Evolutionary conservation across 1,140 invertebrate genomes (phyloP).

Genomic region (Monochamus saltuarius): DNA sequence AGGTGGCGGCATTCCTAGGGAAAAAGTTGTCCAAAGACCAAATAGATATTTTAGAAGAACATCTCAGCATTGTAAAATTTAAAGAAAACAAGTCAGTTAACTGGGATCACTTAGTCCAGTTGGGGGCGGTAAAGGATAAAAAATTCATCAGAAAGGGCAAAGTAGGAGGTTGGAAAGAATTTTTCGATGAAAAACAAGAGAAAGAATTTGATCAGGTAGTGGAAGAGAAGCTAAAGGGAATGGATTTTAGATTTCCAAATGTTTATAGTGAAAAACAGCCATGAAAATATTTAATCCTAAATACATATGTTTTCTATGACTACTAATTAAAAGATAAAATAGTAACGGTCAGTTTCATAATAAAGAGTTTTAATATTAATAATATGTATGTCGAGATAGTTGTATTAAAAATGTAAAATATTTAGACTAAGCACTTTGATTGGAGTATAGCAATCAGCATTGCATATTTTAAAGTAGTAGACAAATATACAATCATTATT

Average conservation of each 20-base stretch:
- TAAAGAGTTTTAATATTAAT: too few species aligned
- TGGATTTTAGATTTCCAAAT: conserved; percentile 60
- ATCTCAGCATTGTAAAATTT: conserved; percentile 73
- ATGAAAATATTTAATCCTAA: too few species aligned
- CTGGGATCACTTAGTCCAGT: conserved; percentile 61
- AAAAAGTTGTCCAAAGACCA: conserved; percentile 57
- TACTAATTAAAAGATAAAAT: too few species aligned
- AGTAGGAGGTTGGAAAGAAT: conserved; percentile 64
- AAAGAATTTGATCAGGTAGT: conserved; percentile 65
- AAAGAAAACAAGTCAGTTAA: conserved; percentile 71
- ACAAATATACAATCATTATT: too few species aligned
- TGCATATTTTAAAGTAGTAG: too few species aligned
- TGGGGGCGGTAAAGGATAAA: conserved; percentile 55
- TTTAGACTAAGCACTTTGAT: too few species aligned
- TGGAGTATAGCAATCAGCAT: too few species aligned
- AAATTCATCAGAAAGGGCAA: conserved; percentile 65
- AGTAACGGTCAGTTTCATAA: too few species aligned
- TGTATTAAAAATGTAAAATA: too few species aligned
- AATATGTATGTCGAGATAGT: too few species aligned
- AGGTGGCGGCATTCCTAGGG: conserved; percentile 60
- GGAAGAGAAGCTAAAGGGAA: conserved; percentile 58
- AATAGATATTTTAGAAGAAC: conserved; percentile 57
- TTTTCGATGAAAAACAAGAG: conserved; percentile 61
- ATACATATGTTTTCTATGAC: too few species aligned
- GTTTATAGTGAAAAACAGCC: too few species aligned